Conservation (phyloP, 1,140 invertebrate species). For the Anastrepha obliqua region DNA sequence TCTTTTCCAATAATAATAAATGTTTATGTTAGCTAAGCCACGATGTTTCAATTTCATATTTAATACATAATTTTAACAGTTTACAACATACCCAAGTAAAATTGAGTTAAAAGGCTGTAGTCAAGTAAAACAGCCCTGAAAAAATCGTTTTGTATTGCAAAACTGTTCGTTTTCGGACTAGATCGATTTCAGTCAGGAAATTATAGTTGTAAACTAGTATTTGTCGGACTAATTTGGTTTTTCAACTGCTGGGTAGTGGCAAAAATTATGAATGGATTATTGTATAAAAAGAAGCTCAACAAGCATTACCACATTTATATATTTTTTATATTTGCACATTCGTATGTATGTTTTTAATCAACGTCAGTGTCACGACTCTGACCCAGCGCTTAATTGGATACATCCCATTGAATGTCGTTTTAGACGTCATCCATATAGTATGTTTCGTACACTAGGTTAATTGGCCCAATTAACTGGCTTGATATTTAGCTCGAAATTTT, state of each 20-base stretch:
- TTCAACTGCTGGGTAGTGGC: not conserved
- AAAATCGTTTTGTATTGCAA: no score
- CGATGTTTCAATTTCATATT: no score
- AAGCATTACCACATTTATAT: not conserved
- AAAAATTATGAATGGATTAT: conserved; percentile 9
- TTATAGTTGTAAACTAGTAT: no score
- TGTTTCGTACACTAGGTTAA: not conserved
- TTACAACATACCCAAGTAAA: no score
- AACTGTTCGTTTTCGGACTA: no score
- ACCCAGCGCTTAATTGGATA: conserved; percentile 39
- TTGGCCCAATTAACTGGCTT: conserved; percentile 18
- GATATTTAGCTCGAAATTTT: conserved; percentile 6
- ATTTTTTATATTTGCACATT: not conserved
- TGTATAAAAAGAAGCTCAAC: not conserved
- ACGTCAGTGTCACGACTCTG: conserved; percentile 29
- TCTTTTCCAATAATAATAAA: no score
- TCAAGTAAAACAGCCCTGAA: no score
- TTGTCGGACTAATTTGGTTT: no score
- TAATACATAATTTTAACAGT: no score
- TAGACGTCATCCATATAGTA: conserved; percentile 25
- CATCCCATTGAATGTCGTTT: conserved; percentile 26
- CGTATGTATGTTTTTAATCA: not conserved
- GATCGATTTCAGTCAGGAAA: no score
- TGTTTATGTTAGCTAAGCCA: no score
- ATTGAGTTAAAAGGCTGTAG: no score